These are phyloP conservation scores for Clarias gariepinus DNA, from an alignment of 2,113 vertebrate genomes.

Conservation along the genomic window DNA sequence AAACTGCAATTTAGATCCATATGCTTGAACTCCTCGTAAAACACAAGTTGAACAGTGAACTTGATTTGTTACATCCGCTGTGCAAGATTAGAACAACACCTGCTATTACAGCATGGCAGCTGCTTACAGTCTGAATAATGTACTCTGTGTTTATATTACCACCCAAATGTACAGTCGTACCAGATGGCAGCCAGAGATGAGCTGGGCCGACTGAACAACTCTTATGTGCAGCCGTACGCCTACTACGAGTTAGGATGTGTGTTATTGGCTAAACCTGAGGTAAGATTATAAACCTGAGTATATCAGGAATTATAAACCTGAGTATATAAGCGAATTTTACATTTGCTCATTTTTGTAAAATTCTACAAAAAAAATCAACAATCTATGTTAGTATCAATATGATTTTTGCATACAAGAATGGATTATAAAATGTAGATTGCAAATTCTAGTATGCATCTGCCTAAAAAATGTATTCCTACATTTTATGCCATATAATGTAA, in stretches of 20 bases:
- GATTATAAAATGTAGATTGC: neutral
- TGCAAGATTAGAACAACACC: neutral
- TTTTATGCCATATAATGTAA: neutral
- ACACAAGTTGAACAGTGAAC: neutral
- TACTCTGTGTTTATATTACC: conserved; percentile 1
- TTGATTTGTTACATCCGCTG: neutral
- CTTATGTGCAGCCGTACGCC: conserved; percentile 90
- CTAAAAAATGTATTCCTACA: neutral
- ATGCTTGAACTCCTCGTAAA: neutral
- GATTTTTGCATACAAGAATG: neutral
- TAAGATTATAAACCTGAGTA: conserved; percentile 60
- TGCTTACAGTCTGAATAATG: conserved; percentile 11
- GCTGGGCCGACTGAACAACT: conserved; percentile 87
- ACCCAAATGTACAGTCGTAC: conserved; percentile 78
- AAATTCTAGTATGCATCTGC: neutral
- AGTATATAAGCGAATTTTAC: too few relatives aligned
- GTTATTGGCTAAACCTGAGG: conserved; percentile 89
- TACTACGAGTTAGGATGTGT: conserved; percentile 96
- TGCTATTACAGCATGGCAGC: neutral
- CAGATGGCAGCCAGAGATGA: conserved; percentile 91
- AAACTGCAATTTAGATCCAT: neutral
- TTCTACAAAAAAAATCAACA: neutral
- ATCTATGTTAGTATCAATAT: neutral
- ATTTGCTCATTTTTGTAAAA: neutral
- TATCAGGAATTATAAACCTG: too few relatives aligned